Evolutionary conservation across 2,113 vertebrate species (phyloP).

Genomic region (Theropithecus gelada): DNA sequence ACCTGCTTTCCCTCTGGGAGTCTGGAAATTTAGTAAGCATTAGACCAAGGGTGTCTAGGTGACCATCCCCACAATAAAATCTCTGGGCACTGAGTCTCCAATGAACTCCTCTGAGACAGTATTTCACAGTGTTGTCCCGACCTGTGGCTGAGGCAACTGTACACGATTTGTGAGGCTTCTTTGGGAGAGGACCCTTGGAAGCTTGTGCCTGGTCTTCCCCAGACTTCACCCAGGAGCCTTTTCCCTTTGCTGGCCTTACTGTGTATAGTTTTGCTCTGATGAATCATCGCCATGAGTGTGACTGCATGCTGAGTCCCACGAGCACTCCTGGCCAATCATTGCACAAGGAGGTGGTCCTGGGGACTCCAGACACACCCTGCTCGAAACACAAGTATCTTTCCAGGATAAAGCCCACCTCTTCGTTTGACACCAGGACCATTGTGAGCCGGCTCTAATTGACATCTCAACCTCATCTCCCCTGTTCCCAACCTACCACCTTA

Average conservation of each 20-base stretch:
- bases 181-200: no score
- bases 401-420: neutral
- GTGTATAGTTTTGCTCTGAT: no score
- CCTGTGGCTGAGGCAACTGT: neutral
- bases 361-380: neutral
- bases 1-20: neutral
- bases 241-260: neutral
- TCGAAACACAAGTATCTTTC: neutral
- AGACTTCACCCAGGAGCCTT: accelerated
- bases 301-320: neutral
- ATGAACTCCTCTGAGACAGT: neutral
- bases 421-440: neutral
- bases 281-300: neutral
- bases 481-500: neutral
- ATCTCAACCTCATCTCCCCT: neutral
- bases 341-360: neutral
- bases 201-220: neutral
- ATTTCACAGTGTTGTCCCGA: neutral
- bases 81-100: neutral
- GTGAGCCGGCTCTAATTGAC: neutral
- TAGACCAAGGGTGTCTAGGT: neutral
- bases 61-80: neutral
- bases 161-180: neutral
- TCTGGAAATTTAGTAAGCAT: neutral
- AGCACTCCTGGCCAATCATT: neutral